Base-by-base conservation (phyloP, 2,888 invertebrate genomes). In the Eristalis intricaria region DNA sequence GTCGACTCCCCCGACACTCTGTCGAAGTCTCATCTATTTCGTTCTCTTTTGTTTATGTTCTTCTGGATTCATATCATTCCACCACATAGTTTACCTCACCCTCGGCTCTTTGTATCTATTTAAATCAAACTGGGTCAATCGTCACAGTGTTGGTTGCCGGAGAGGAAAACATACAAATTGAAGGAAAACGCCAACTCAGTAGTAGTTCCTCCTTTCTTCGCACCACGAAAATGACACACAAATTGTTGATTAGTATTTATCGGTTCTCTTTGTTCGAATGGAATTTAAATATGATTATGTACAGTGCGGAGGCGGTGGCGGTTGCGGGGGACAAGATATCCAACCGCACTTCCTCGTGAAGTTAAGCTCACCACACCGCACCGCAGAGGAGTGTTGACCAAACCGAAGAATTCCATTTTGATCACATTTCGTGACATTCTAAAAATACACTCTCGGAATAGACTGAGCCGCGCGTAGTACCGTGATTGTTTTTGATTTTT, bases 351-450 rank as follows among this genome's bases (percentile, higher is more conserved):
- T 50, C 19, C 50, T 50, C 50, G 7, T 50, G 19, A 7, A 50
- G 50, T n/a, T n/a, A 50, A n/a, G 15, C 19, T 23, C 58, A 60
- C 66, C 66, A 50, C n/a, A n/a, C 15, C 19, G 23, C 60, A 60
- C 66, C 75, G 23, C 70, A 61, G 43, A 70, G 13, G 29, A 50
- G 43, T 10, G 29, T 56, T 35, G 26, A 56, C 69, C 23, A 40
- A 64, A 64, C 32, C 35, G 26, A 70, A 10, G 69, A 70, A 56
- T 70, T 63, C 63, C 38, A 64, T 78, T 78, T 71, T 68, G 58
- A 32, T 71, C 70, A 69, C 58, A 65, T 79, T 58, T 65, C 43
- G 38, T 60, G 79, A 79, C 79, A 73, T 79, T 79, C 73, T 71
- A 79, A 43, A 73, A 66, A 71, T 79, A 79, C 65, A 79, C 19